Conservation (phyloP, 2,888 invertebrate species). For the Melanargia galathea region DNA sequence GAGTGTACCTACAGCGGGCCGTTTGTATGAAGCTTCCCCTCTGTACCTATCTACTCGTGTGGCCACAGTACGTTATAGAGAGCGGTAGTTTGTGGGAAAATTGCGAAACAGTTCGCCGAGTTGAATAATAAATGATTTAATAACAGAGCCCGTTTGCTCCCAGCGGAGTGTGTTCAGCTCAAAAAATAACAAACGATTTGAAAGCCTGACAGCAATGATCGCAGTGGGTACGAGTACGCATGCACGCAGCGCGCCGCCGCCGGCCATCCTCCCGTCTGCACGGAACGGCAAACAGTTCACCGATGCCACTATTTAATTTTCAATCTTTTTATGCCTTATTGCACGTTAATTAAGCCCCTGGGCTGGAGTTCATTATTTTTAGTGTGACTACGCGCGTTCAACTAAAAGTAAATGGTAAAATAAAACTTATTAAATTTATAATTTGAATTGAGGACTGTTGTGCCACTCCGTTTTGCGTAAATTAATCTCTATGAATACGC, state of each 20-base stretch:
- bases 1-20: too few species aligned
- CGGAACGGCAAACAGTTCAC: conserved; percentile 36
- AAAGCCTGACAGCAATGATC: conserved; percentile 67
- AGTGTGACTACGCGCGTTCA: conserved; percentile 28
- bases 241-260: conserved; percentile 52
- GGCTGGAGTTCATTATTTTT: conserved; percentile 36
- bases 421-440: conserved; percentile 11
- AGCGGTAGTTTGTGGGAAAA: conserved; percentile 70
- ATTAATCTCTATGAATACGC: conserved; percentile 14
- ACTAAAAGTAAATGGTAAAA: conserved; percentile 27
- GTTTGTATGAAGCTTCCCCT: too few species aligned
- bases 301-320: conserved; percentile 41
- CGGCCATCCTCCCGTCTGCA: conserved; percentile 42
- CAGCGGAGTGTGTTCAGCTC: conserved; percentile 67
- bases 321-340: conserved; percentile 39
- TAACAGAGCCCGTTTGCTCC: conserved; percentile 79
- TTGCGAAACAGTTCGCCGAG: conserved; percentile 79
- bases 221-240: conserved; percentile 47
- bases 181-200: conserved; percentile 79
- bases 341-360: conserved; percentile 39
- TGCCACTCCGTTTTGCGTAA: conserved; percentile 7
- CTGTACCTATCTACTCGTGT: too few species aligned
- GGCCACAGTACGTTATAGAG: conserved; percentile 35
- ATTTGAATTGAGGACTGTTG: background rate
- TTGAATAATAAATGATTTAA: conserved; percentile 82